A percentile compares a stretch with the other conserved stretches of the same genome.
These are phyloP conservation scores for Anthoptus insignis DNA, from an alignment of 2,888 invertebrate genomes.

Conservation along the genomic window DNA sequence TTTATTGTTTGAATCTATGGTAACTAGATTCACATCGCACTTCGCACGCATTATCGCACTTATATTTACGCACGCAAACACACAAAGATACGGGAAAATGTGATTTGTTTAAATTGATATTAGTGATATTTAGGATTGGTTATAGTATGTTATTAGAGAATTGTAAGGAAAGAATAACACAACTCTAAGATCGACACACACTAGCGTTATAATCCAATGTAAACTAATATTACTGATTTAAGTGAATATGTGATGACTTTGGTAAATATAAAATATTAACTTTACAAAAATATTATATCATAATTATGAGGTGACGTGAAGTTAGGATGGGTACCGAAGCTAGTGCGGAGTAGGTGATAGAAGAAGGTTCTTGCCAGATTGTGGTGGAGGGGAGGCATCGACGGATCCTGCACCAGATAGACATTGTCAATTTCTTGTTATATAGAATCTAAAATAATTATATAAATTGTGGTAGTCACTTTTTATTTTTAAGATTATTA, in stretches of 20 bases:
- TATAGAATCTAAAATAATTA: background rate
- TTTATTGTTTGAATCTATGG: too few species aligned
- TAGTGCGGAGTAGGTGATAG: conserved; percentile 25
- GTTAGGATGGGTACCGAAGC: conserved; percentile 31
- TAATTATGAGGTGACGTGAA: background rate
- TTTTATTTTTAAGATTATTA: too few species aligned
- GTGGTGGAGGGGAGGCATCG: conserved; percentile 24
- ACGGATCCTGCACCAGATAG: conserved; percentile 26
- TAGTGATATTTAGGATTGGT: background rate
- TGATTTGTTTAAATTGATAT: background rate
- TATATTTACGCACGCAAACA: background rate
- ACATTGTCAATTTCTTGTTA: background rate
- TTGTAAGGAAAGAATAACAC: background rate
- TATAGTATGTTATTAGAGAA: background rate
- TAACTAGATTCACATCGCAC: too few species aligned
- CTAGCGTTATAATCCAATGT: background rate
- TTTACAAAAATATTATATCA: background rate
- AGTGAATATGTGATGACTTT: background rate
- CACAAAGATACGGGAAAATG: background rate
- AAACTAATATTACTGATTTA: background rate
- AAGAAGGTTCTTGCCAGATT: conserved; percentile 31
- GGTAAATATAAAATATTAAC: background rate
- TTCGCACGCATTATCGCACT: background rate
- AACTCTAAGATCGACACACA: background rate
- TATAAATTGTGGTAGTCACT: too few species aligned